Base-by-base conservation (phyloP, 1,140 invertebrate genomes). In the Nomia melanderi region DNA sequence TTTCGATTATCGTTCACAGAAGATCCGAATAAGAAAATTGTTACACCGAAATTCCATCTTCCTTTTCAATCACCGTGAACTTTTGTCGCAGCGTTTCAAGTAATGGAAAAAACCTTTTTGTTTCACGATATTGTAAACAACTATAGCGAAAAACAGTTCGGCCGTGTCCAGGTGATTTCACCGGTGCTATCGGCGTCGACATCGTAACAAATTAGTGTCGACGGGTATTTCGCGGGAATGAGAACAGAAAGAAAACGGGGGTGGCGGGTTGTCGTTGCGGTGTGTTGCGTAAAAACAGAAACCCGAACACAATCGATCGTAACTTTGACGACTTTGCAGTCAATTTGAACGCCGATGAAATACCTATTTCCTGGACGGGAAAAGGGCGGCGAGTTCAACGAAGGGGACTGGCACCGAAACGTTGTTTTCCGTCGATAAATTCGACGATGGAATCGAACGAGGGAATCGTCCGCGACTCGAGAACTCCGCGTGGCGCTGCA, bases 401-500 rank as follows among this genome's bases (percentile, higher is more conserved):
- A 47, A 36, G 53, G 54, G 23, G 27, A 25, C 47, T 67, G 65
- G 27, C 50, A 64, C 27, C 62, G 53, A 57, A 71, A 47, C 75
- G 82, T 85, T 85, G 83, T 85, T 85, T 84, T 81, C 72, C 75
- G 75, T 69, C 82, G 82, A 85, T 85, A 85, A 84, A 85, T 85
- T 85, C 77, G 56, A 81, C 82, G 79, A 84, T 85, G 83, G 57
- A 84, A 85, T 85, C 83, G 78, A 81, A 81, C 67, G 75, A 84
- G 75, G 53, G 60, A 79, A 44, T 72, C 82, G 74, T 78, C 63
- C 65, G 54, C 44, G 54, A 73, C 60, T 75, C 63, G 63, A 81
- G 60, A 50, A 67, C 60, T 78, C 79, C 64, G 27, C 56, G 74
- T 44, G 78, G 67, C 65, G 50, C 71, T 63, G 67, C 14, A 17